Base-by-base conservation (phyloP, 2,888 invertebrate species). In the Eristalis tenax region DNA sequence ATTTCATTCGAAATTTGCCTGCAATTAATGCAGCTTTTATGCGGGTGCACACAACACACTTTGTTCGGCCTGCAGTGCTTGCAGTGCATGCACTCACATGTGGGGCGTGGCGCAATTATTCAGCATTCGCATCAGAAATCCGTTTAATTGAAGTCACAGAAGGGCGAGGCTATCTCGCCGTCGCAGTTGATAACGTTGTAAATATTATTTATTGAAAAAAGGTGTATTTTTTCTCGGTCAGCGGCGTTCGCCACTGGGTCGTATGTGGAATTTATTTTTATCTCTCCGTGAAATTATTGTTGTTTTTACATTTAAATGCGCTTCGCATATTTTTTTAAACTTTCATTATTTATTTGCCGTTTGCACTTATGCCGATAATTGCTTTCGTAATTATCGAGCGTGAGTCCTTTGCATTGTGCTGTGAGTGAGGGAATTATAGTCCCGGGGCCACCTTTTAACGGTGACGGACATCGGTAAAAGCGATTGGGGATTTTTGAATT, bases 21-120 rank as follows among this genome's bases (percentile, higher is more conserved):
- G 82, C 76, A 80, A 71, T 87, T 87, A 83, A 87, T 83, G 75
- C 66, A 38, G 40, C 64, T 76, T 74, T 70, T 50, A 73, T 56
- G 40, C 4, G n/a, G 40, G 23, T 43, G 18, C 38, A 43, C 13
- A 50, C 11, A 74, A 22, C n/a, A n/a, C n/a, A n/a, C 32, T 32
- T 32, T 73, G 15, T 18, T 11, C 1, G 18, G 15, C 10, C 13
- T 26, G 26, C 22, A n/a, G 2, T 5, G 22, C 50, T 15, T 56
- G 35, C 28, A 4, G 28, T 59, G 32, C 23, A 57, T 8, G 4
- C 32, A 8, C 4, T 32, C 8, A n/a, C 50, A 50, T 2, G n/a
- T 4, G 50, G 18, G n/a, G 50, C 3, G 15, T n/a, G 43, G 18
- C n/a, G 18, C 79, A 76, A 76, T 87, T 76, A 80, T 73, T 74